phyloP scores from a whole-genome alignment of 2,113 vertebrate genomes.

The Osmerus mordax region DNA sequence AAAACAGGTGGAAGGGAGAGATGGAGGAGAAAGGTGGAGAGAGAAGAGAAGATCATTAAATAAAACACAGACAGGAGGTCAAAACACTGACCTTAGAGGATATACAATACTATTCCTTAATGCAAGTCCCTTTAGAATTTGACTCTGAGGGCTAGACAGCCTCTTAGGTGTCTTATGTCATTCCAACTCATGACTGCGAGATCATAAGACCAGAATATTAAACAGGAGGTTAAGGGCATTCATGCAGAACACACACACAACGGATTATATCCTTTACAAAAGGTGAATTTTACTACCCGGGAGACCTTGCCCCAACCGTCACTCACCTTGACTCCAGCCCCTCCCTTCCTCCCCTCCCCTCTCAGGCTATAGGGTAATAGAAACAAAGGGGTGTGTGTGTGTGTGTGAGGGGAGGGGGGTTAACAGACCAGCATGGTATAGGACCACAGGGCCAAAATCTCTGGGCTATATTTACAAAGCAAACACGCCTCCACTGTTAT shows the following conservation, averaged over 20 bases:
- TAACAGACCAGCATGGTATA: not conserved
- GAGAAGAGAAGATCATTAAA: not conserved
- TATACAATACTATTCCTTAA: too few species aligned
- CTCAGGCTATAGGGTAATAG: constrained; percentile 13
- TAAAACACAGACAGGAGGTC: not conserved
- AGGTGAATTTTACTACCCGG: constrained; percentile 28
- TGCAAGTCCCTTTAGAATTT: not conserved
- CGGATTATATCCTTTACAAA: not conserved
- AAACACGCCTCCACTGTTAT: constrained; percentile 42
- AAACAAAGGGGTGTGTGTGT: constrained; percentile 3
- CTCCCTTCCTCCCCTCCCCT: not conserved
- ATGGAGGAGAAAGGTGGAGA: not conserved
- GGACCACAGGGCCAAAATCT: constrained; percentile 6
- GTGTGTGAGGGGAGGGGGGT: not conserved
- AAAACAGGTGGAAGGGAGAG: not conserved
- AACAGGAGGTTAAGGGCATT: constrained; percentile 8
- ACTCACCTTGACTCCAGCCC: constrained; percentile 39
- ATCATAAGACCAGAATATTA: constrained; percentile 32
- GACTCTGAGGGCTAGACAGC: not conserved
- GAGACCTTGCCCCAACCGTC: constrained; percentile 22
- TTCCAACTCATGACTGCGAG: constrained; percentile 7
- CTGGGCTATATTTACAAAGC: constrained; percentile 32
- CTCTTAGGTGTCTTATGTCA: not conserved
- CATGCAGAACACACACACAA: constrained; percentile 5
- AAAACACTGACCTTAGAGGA: not conserved